Percentiles rank a stretch among this genome's conserved stretches.
Evolutionary conservation across 2,113 vertebrate species (phyloP).

Genomic region (Andinoacara biseriatus): DNA sequence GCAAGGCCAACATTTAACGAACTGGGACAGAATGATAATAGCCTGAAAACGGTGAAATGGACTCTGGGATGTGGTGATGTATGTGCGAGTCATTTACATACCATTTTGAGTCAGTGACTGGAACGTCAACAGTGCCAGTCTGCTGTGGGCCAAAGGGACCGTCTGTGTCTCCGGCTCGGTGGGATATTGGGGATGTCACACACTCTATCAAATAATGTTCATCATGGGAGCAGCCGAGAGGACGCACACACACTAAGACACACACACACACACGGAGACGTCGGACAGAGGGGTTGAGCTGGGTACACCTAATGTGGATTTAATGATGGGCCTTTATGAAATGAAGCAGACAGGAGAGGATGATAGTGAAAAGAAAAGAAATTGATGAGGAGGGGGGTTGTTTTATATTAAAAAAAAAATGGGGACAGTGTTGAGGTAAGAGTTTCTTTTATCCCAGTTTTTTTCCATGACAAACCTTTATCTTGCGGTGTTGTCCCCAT

Average conservation of each 20-base stretch:
- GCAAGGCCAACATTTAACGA: constrained; percentile 60
- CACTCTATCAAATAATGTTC: constrained; percentile 70
- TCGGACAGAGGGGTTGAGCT: constrained; percentile 56
- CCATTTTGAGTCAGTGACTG: constrained; percentile 51
- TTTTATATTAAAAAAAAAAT: constrained; percentile 13
- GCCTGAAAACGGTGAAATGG: constrained; percentile 40
- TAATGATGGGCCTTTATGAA: constrained; percentile 77
- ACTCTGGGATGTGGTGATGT: constrained; percentile 62
- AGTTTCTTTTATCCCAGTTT: constrained; percentile 49
- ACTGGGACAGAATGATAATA: constrained; percentile 62
- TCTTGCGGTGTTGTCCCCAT: neutral
- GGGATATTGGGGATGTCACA: constrained; percentile 68
- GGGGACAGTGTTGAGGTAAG: constrained; percentile 40
- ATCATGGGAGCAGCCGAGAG: constrained; percentile 47
- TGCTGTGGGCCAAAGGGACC: constrained; percentile 38
- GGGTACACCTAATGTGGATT: constrained; percentile 75
- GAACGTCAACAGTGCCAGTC: constrained; percentile 63
- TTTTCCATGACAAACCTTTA: constrained; percentile 32
- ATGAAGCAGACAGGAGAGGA: constrained; percentile 44
- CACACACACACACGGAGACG: constrained; percentile 12
- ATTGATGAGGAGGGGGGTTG: constrained; percentile 12
- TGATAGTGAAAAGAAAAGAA: constrained; percentile 39
- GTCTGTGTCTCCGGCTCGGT: constrained; percentile 46
- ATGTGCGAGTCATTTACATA: constrained; percentile 55
- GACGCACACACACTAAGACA: neutral